Evolutionary conservation across 2,113 vertebrate species (phyloP).

Genomic region (Nycticebus coucang): DNA sequence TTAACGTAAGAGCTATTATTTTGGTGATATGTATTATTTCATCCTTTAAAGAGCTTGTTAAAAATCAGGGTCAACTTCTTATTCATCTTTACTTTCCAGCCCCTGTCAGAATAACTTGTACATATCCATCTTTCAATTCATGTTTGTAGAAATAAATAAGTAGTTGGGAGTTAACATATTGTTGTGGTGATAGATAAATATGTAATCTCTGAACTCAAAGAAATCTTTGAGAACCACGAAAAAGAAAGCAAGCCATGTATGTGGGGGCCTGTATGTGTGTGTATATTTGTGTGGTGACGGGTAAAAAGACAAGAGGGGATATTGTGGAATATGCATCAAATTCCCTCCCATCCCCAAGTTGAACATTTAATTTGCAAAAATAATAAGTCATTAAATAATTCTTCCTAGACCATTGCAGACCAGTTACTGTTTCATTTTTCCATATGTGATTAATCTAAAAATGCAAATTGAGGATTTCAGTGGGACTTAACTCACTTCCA

Average conservation of each 20-base stretch:
- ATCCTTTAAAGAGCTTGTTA: not conserved
- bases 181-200: not conserved
- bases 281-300: fast-evolving
- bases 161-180: not conserved
- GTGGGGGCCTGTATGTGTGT: not conserved
- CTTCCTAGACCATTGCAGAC: not conserved
- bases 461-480: not conserved
- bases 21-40: not conserved
- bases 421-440: not conserved
- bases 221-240: not conserved
- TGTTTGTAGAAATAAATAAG: not conserved
- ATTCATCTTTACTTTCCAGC: not conserved
- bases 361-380: not conserved
- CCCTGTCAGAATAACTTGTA: not conserved
- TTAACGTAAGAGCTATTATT: not conserved
- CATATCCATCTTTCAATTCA: not conserved
- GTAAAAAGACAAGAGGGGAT: not conserved
- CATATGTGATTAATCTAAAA: not conserved
- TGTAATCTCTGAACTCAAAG: not conserved
- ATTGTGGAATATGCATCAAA: not conserved
- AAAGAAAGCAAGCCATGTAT: not conserved
- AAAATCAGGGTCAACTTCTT: not conserved
- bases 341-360: not conserved
- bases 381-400: not conserved
- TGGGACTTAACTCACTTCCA: not conserved